phyloP scores from a whole-genome alignment of 2,113 vertebrate species.

The Hystrix cristata region DNA sequence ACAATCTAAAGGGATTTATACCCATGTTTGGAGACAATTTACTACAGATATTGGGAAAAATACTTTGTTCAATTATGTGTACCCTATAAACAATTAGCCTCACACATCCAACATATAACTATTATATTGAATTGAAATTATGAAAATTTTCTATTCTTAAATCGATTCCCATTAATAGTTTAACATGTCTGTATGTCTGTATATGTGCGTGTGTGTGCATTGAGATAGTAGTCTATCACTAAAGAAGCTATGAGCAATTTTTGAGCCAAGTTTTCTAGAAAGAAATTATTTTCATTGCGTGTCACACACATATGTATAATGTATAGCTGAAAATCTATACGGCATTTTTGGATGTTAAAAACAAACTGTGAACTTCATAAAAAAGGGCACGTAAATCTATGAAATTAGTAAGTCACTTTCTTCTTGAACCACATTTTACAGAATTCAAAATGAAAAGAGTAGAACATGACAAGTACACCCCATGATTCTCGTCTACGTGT shows the following conservation, averaged over 20 bases:
- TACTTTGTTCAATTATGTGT: neutral
- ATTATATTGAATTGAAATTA: neutral
- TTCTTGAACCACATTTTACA: neutral
- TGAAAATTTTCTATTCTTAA: neutral
- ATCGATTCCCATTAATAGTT: neutral
- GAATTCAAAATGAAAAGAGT: neutral
- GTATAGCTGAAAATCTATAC: neutral
- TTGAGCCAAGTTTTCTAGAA: neutral
- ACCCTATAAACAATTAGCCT: neutral
- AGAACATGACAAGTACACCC: neutral
- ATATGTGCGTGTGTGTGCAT: neutral
- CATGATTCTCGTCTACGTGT: neutral
- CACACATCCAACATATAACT: neutral
- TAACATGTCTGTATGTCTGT: neutral
- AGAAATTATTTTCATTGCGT: neutral
- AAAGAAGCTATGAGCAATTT: neutral
- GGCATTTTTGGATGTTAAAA: neutral
- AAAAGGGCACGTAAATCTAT: neutral
- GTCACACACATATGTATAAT: neutral
- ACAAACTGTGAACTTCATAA: neutral
- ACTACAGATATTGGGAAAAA: neutral
- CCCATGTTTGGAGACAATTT: neutral
- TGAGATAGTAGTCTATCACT: neutral
- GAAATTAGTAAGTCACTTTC: neutral
- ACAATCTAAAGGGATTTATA: neutral